phyloP scores from a whole-genome alignment of 2,797 vertebrate genomes.

The Acrossocheilus fasciatus region DNA sequence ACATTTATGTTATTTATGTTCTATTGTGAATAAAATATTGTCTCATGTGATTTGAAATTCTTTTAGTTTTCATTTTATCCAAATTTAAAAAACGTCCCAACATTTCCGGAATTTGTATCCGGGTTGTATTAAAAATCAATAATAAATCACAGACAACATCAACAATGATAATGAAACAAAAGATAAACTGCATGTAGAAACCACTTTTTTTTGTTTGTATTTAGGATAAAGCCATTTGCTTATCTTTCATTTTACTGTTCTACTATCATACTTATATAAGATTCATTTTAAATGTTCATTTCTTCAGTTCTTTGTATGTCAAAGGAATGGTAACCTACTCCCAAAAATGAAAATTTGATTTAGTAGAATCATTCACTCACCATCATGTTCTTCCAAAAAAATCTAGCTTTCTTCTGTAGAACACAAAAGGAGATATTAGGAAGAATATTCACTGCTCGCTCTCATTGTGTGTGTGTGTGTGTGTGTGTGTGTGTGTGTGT shows the following conservation, averaged over 20 bases:
- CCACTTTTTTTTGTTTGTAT: background rate
- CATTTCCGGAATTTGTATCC: too few relatives aligned
- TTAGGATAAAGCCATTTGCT: background rate
- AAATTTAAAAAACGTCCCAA: too few relatives aligned
- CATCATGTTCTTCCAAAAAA: background rate
- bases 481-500: too few relatives aligned
- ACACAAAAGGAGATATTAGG: constrained; percentile 6
- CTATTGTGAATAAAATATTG: too few relatives aligned
- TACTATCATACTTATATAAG: background rate
- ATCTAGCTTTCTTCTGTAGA: background rate
- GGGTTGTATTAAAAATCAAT: background rate
- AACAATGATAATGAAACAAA: background rate
- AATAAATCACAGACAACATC: background rate
- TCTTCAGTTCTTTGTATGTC: background rate
- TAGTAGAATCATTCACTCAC: background rate
- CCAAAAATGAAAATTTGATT: constrained; percentile 3
- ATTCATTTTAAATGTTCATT: background rate
- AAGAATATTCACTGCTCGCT: background rate
- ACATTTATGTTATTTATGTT: too few relatives aligned
- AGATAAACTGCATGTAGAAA: too few relatives aligned
- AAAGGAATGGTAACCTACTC: background rate
- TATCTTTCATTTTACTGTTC: background rate
- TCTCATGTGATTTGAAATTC: too few relatives aligned
- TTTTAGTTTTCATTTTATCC: too few relatives aligned
- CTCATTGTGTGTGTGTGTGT: background rate